Percentiles rank a stretch among this genome's conserved stretches.
phyloP scores from a whole-genome alignment of 2,888 invertebrate species.

The Macroteleia sp. region DNA sequence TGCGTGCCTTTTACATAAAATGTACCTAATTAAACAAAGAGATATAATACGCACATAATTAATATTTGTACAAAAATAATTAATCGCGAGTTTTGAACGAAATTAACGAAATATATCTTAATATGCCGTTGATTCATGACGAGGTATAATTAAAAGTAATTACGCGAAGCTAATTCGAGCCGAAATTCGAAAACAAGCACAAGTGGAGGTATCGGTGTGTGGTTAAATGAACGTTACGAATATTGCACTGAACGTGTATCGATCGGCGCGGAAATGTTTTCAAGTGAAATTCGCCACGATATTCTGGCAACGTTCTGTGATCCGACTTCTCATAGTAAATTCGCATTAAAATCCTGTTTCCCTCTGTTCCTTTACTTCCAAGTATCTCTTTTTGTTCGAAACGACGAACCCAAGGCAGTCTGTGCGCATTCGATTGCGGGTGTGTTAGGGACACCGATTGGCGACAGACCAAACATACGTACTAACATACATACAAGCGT shows the following conservation, averaged over 20 bases:
- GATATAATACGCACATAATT: too few relatives aligned
- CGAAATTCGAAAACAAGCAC: too few relatives aligned
- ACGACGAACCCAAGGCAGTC: background rate
- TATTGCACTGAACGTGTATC: background rate
- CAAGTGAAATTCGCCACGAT: slow-evolving; percentile 3
- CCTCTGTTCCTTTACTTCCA: background rate
- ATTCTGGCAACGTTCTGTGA: background rate
- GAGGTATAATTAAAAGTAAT: too few relatives aligned
- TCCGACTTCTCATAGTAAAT: slow-evolving; percentile 3
- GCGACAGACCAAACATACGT: slow-evolving; percentile 5
- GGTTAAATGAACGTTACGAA: background rate
- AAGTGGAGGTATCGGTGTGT: background rate
- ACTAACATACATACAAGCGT: background rate
- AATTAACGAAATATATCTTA: too few relatives aligned
- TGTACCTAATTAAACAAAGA: too few relatives aligned
- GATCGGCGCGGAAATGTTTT: background rate
- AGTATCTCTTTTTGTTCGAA: background rate
- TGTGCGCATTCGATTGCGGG: background rate
- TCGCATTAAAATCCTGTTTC: slow-evolving; percentile 13
- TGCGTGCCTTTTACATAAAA: too few relatives aligned
- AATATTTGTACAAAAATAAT: too few relatives aligned
- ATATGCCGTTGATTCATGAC: too few relatives aligned
- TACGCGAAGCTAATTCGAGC: too few relatives aligned
- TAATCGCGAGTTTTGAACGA: too few relatives aligned
- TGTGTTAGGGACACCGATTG: background rate